These are phyloP conservation scores for Gymnorhina tibicen DNA, from an alignment of 2,113 vertebrate species.

Conservation along the genomic window DNA sequence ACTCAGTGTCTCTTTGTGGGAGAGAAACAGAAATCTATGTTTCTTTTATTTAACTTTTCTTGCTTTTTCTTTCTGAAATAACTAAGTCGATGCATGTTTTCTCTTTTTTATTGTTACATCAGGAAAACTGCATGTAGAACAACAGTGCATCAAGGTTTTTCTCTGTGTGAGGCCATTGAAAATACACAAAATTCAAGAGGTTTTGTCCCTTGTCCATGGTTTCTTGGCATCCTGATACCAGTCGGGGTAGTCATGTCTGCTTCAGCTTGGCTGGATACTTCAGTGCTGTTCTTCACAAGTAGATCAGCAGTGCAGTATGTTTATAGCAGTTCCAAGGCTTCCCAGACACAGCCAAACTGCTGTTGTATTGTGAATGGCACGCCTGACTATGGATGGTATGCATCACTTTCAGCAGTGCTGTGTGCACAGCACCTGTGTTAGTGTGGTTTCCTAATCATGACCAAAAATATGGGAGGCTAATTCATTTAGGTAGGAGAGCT, in stretches of 20 bases:
- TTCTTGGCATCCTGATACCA: not conserved
- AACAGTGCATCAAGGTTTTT: not conserved
- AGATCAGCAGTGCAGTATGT: not conserved
- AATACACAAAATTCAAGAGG: not conserved
- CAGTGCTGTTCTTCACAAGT: not conserved
- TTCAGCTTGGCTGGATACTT: not conserved
- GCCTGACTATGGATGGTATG: not conserved
- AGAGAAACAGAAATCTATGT: not conserved
- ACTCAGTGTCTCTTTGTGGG: not conserved
- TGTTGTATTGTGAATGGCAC: not conserved
- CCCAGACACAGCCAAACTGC: not conserved
- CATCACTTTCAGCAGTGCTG: accelerated
- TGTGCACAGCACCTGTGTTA: accelerated
- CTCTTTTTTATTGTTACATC: not conserved
- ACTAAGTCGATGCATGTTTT: not conserved
- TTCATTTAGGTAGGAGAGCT: not conserved
- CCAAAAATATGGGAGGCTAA: not conserved
- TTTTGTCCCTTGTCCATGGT: not conserved
- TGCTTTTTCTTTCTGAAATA: not conserved
- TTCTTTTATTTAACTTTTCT: not conserved
- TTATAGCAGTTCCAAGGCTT: not conserved
- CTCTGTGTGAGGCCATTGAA: not conserved
- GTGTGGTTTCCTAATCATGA: accelerated
- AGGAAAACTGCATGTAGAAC: not conserved
- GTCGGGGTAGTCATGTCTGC: not conserved